Evolutionary conservation across 2,888 invertebrate species (phyloP).

Genomic region (Pseudococcus viburni): DNA sequence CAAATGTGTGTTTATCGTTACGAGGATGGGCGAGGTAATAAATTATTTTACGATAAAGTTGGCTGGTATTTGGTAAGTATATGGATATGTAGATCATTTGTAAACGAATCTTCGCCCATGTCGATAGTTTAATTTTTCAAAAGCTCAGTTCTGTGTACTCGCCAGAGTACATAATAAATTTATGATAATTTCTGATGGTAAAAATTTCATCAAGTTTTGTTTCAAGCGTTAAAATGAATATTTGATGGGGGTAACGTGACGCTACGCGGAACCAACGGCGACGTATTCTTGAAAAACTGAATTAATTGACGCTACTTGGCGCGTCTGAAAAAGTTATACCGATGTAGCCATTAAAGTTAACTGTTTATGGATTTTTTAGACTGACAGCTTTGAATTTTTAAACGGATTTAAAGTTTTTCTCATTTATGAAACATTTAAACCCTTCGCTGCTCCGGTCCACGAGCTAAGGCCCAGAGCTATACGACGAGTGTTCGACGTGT

Average conservation of each 20-base stretch:
- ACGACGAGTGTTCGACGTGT: too few species aligned
- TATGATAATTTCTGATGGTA: constrained; percentile 38
- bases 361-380: constrained; percentile 44
- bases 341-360: constrained; percentile 54
- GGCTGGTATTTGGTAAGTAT: neutral
- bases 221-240: constrained; percentile 44
- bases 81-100: neutral
- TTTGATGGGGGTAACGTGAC: constrained; percentile 21
- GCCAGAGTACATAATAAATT: constrained; percentile 46
- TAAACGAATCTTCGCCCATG: constrained; percentile 30
- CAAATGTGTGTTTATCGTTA: neutral
- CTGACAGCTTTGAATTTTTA: constrained; percentile 47
- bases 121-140: neutral
- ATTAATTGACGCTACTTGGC: constrained; percentile 54
- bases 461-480: too few species aligned
- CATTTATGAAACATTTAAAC: neutral
- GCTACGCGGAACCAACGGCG: neutral
- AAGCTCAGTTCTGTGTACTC: neutral
- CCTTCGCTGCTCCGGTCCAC: too few species aligned
- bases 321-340: constrained; percentile 53
- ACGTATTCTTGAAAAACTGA: constrained; percentile 48
- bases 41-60: neutral
- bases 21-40: neutral
- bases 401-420: constrained; percentile 43
- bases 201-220: constrained; percentile 41